Conservation (phyloP, 1,140 invertebrate species). For the Drosophila triauraria region DNA sequence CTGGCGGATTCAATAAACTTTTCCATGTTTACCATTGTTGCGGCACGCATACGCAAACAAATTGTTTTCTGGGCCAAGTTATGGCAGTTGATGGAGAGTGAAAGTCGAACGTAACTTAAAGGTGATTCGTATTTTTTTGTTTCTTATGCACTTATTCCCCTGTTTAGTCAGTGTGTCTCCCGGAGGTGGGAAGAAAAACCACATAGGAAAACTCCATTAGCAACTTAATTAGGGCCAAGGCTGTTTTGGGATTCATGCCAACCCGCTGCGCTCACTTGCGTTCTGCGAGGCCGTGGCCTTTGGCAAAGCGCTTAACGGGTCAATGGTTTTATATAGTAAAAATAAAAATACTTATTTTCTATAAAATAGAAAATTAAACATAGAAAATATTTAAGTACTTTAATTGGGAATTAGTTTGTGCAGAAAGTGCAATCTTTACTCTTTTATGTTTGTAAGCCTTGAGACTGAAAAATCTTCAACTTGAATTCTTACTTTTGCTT, state of each 20-base stretch:
- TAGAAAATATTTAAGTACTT: not conserved
- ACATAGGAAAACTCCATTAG: conserved; percentile 44
- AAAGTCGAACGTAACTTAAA: conserved; percentile 23
- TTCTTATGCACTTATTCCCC: not conserved
- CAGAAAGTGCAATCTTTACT: too few species aligned
- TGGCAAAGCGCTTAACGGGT: conserved; percentile 5
- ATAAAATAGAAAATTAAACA: not conserved
- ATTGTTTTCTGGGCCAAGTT: conserved; percentile 35
- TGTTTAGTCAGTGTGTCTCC: conserved; percentile 3
- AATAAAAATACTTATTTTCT: not conserved
- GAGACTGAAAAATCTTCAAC: not conserved
- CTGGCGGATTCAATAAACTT: conserved; percentile 69
- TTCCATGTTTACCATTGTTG: conserved; percentile 65
- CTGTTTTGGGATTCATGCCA: conserved; percentile 25
- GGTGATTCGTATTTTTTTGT: conserved; percentile 12
- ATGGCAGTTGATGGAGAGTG: conserved; percentile 19
- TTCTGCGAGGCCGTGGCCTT: conserved; percentile 10
- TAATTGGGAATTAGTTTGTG: not conserved
- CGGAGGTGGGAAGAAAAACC: not conserved
- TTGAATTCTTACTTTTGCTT: too few species aligned
- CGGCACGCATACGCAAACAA: conserved; percentile 39
- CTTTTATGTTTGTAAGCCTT: too few species aligned
- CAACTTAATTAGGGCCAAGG: conserved; percentile 43
- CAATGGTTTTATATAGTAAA: conserved; percentile 2
- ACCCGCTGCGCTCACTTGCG: not conserved